Conservation (phyloP, 2,888 invertebrate genomes). For the Apodemia hepburni region DNA sequence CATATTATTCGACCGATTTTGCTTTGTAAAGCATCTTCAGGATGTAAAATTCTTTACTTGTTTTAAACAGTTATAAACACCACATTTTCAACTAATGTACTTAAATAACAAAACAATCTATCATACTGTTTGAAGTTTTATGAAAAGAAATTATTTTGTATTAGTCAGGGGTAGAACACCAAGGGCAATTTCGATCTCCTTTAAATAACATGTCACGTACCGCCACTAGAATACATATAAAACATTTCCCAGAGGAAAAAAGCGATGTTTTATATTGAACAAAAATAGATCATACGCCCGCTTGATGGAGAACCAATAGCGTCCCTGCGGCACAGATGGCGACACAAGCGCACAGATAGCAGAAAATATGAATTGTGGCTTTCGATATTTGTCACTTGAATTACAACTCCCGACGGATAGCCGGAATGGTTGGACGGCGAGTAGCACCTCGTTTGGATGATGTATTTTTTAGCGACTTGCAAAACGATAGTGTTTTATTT, state of each 20-base stretch:
- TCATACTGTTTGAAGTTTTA: not conserved
- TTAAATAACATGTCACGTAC: constrained; percentile 64
- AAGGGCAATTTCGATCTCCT: constrained; percentile 5
- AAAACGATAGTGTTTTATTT: constrained; percentile 35
- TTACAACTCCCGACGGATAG: constrained; percentile 73
- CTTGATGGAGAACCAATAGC: constrained; percentile 78
- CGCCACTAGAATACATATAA: constrained; percentile 70
- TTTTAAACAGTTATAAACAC: too few relatives aligned
- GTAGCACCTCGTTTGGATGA: constrained; percentile 72
- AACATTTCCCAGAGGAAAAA: constrained; percentile 73
- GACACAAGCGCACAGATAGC: constrained; percentile 74
- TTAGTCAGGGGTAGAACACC: not conserved
- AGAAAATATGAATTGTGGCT: constrained; percentile 76
- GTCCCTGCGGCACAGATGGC: constrained; percentile 76
- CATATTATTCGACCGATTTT: too few relatives aligned
- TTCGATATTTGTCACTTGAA: constrained; percentile 81
- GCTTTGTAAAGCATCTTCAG: too few relatives aligned
- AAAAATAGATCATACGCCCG: constrained; percentile 76
- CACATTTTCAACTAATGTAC: too few relatives aligned
- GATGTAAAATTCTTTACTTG: too few relatives aligned
- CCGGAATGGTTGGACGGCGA: constrained; percentile 42
- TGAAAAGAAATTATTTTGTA: constrained; percentile 8
- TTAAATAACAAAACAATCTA: not conserved
- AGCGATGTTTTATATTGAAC: constrained; percentile 74
- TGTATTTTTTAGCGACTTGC: constrained; percentile 53